These are phyloP conservation scores for Temnothorax curvispinosus DNA, from an alignment of 1,140 invertebrate species.

Conservation along the genomic window DNA sequence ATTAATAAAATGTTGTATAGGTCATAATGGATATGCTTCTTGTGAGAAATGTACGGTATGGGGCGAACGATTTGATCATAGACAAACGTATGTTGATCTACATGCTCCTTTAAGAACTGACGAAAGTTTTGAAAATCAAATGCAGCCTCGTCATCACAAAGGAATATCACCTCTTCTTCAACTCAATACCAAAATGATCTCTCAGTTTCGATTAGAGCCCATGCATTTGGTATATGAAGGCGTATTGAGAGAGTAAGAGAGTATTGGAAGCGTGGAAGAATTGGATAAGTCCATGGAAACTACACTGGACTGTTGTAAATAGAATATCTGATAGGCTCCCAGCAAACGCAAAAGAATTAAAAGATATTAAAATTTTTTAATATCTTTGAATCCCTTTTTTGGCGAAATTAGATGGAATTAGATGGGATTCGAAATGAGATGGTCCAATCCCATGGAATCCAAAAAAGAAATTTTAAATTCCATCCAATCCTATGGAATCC, in stretches of 20 bases:
- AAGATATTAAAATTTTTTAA: too few relatives aligned
- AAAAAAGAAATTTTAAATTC: too few relatives aligned
- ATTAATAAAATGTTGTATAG: constrained; percentile 34
- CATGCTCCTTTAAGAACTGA: constrained; percentile 23
- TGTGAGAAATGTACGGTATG: constrained; percentile 43
- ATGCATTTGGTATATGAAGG: constrained; percentile 30
- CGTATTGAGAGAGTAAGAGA: not conserved
- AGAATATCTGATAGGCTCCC: not conserved
- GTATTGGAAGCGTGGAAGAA: not conserved
- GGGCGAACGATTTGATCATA: constrained; percentile 1
- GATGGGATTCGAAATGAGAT: too few relatives aligned
- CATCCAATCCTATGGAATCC: too few relatives aligned
- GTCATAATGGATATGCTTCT: constrained; percentile 36
- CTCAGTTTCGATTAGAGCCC: constrained; percentile 32
- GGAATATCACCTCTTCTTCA: constrained; percentile 19
- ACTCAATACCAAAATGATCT: constrained; percentile 8
- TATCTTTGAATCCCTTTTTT: too few relatives aligned
- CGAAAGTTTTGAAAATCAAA: constrained; percentile 18
- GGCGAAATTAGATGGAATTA: too few relatives aligned
- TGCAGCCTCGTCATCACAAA: constrained; percentile 10
- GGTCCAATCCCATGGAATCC: too few relatives aligned
- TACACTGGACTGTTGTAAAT: constrained; percentile 20
- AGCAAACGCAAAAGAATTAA: too few relatives aligned
- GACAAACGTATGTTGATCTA: constrained; percentile 7
- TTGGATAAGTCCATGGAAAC: constrained; percentile 10